Evolutionary conservation across 1,140 invertebrate genomes (phyloP).

Genomic region (Ganaspis sp.): DNA sequence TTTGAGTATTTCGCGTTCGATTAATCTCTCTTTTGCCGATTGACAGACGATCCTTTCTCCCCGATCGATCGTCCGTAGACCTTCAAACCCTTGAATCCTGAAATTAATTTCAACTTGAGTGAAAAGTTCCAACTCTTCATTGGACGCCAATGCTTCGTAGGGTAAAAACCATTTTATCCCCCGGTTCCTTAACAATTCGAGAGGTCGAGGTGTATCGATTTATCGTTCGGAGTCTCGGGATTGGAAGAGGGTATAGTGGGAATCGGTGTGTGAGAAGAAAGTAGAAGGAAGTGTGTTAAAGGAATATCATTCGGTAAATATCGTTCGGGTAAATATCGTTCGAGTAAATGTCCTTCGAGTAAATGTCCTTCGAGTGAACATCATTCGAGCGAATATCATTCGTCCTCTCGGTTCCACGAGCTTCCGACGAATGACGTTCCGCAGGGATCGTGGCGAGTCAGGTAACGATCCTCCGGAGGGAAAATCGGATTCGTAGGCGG

Average conservation of each 20-base stretch:
- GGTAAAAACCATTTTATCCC: not conserved
- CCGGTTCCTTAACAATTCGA: no score
- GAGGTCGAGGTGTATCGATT: no score
- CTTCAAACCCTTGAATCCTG: not conserved
- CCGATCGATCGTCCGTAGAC: not conserved
- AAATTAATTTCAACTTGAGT: not conserved
- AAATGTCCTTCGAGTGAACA: no score
- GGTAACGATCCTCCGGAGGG: conserved; percentile 57
- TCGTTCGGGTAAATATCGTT: no score
- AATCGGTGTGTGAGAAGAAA: not conserved
- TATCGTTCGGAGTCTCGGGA: no score
- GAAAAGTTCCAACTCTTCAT: not conserved
- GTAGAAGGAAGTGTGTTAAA: no score
- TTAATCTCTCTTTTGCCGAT: conserved; percentile 21
- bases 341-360: no score
- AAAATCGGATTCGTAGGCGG: conserved; percentile 72
- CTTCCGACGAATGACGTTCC: conserved; percentile 43
- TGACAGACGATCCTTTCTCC: conserved; percentile 5
- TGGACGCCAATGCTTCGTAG: not conserved
- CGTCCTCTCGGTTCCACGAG: conserved; percentile 36
- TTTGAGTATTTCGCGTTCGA: conserved; percentile 43
- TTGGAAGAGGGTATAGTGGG: not conserved
- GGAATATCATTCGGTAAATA: no score
- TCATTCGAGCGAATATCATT: not conserved
- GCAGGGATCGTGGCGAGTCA: conserved; percentile 24